These are phyloP conservation scores for Arremon aurantiirostris DNA, from an alignment of 2,797 vertebrate genomes.

Conservation along the genomic window DNA sequence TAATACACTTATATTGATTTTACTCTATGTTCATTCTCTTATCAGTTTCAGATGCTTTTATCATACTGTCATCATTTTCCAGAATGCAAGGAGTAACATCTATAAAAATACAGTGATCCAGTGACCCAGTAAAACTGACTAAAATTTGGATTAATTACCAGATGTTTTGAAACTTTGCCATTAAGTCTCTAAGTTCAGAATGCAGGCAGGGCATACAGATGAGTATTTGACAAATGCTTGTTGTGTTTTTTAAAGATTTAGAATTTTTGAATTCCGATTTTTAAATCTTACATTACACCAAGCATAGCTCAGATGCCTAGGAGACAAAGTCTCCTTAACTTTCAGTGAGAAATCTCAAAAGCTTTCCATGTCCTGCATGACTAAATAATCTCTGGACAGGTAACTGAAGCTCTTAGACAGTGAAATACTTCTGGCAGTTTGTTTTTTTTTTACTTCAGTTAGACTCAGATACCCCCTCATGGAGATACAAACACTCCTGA, in stretches of 20 bases:
- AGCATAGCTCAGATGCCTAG: neutral
- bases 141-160: neutral
- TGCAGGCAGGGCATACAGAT: rapidly evolving
- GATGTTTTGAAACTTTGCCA: neutral
- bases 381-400: neutral
- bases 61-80: neutral
- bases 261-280: neutral
- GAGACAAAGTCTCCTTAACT: neutral
- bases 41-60: neutral
- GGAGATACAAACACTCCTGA: neutral
- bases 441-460: neutral
- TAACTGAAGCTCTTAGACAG: neutral
- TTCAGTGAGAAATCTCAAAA: neutral
- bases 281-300: neutral
- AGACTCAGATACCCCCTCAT: neutral
- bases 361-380: neutral
- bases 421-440: neutral
- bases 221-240: neutral
- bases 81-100: neutral
- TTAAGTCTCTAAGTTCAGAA: neutral
- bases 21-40: neutral
- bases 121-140: neutral
- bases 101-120: neutral
- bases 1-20: neutral
- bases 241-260: neutral